Conservation (phyloP, 2,113 vertebrate genomes). For the Emydocephalus ijimae region DNA sequence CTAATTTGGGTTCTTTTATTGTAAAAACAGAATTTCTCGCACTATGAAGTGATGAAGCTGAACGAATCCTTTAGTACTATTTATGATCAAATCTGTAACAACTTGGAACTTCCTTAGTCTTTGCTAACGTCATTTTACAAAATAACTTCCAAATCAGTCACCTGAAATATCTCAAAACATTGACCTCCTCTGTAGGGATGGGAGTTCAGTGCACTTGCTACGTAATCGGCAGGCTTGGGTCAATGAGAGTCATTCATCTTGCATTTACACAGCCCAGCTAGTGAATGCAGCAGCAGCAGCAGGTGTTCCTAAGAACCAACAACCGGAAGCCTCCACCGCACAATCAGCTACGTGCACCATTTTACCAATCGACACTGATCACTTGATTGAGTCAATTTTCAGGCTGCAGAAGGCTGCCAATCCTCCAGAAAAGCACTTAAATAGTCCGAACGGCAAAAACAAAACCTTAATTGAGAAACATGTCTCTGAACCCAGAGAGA, state of each 20-base stretch:
- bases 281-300: neutral
- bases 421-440: slow-evolving; percentile 44
- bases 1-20: neutral
- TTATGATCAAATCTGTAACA: neutral
- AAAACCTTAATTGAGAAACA: slow-evolving; percentile 30
- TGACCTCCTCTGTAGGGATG: neutral
- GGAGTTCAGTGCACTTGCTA: rapidly evolving
- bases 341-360: rapidly evolving
- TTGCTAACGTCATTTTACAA: neutral
- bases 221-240: rapidly evolving
- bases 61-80: slow-evolving; percentile 4
- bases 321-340: neutral
- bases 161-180: neutral
- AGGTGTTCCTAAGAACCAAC: neutral
- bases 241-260: rapidly evolving
- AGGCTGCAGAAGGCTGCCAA: slow-evolving; percentile 32
- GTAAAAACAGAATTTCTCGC: neutral
- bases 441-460: neutral
- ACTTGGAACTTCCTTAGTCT: neutral
- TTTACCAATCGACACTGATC: slow-evolving; percentile 48
- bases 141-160: neutral
- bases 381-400: slow-evolving; percentile 47
- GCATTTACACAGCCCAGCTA: rapidly evolving
- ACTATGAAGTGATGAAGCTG: neutral
- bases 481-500: neutral